Conservation (phyloP, 2,888 invertebrate species). For the Drosophila austrosaltans region DNA sequence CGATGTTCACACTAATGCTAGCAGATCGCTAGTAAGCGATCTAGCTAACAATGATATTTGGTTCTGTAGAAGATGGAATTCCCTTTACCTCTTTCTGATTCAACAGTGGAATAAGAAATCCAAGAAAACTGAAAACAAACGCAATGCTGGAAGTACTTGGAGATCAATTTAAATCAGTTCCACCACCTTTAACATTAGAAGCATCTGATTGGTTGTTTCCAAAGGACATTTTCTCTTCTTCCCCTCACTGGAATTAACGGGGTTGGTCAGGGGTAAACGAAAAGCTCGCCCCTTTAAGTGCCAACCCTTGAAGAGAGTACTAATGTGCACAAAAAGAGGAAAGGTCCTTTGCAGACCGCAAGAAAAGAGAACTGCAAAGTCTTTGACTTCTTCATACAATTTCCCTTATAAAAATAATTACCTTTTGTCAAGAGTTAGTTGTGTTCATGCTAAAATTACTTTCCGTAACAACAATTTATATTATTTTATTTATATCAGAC, state of each 20-base stretch:
- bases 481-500: neutral
- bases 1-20: neutral
- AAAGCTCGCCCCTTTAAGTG: neutral
- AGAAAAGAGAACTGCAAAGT: neutral
- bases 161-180: slow-evolving; percentile 9
- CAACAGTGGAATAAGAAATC: neutral
- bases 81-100: neutral
- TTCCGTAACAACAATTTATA: neutral
- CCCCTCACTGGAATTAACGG: slow-evolving; percentile 9
- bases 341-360: neutral
- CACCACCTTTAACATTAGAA: neutral
- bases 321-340: neutral
- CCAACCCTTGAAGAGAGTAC: slow-evolving; percentile 7
- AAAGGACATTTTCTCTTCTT: slow-evolving; percentile 14
- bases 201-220: neutral
- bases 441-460: neutral
- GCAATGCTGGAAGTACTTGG: neutral
- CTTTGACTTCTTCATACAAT: neutral
- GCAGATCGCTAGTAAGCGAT: slow-evolving; percentile 2
- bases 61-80: neutral
- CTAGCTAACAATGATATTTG: neutral
- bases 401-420: neutral
- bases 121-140: neutral
- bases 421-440: neutral
- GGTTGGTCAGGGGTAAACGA: neutral